phyloP scores from a whole-genome alignment of 2,797 vertebrate genomes.

The Crenichthys baileyi region DNA sequence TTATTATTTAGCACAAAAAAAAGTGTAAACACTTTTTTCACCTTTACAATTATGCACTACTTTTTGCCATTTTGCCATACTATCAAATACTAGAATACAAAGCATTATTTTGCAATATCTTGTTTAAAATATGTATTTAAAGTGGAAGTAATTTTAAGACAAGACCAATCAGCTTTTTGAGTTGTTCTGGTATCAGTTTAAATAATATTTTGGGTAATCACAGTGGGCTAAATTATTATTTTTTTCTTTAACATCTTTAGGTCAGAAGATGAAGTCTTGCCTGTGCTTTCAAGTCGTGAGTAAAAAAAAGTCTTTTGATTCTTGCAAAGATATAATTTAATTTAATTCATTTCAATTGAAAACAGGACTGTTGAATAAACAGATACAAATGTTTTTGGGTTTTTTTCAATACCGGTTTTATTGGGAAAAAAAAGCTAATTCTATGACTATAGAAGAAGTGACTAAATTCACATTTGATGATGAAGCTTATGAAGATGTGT shows the following conservation, averaged over 20 bases:
- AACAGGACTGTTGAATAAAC: background rate
- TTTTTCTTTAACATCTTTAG: slow-evolving; percentile 55
- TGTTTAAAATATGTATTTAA: background rate
- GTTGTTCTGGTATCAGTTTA: background rate
- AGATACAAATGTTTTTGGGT: background rate
- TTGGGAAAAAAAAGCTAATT: background rate
- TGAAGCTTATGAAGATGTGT: background rate
- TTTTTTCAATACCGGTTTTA: background rate
- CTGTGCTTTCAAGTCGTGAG: slow-evolving; percentile 84
- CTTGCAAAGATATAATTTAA: background rate
- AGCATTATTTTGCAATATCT: background rate
- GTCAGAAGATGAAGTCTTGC: slow-evolving; percentile 78
- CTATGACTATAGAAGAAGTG: background rate
- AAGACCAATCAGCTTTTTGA: background rate
- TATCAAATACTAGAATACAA: background rate
- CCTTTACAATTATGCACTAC: background rate
- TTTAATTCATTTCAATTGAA: background rate
- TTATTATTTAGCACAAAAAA: no score
- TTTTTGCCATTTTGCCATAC: background rate
- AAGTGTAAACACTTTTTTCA: no score
- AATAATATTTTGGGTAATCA: background rate
- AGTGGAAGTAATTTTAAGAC: background rate
- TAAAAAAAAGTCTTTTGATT: slow-evolving; percentile 23
- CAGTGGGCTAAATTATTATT: no score
- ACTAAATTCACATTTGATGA: background rate